These are phyloP conservation scores for Bubalus kerabau DNA, from an alignment of 2,113 vertebrate species.

Conservation along the genomic window DNA sequence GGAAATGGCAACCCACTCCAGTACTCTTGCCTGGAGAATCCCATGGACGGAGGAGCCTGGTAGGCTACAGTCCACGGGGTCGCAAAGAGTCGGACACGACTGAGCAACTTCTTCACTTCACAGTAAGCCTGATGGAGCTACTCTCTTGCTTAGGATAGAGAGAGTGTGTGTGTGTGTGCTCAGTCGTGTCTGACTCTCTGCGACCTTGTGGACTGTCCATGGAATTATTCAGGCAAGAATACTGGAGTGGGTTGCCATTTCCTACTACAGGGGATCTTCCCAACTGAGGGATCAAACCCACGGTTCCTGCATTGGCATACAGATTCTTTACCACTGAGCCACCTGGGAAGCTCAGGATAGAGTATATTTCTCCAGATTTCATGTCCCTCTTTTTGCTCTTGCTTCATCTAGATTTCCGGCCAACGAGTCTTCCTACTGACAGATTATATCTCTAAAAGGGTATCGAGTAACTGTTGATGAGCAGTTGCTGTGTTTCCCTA, in stretches of 20 bases:
- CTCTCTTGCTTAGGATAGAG: background rate
- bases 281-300: background rate
- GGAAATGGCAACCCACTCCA: too few species aligned
- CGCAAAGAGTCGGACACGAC: too few species aligned
- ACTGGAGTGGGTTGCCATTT: background rate
- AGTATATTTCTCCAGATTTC: background rate
- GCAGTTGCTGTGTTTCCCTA: conserved; percentile 34
- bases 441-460: background rate
- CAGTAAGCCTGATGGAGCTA: background rate
- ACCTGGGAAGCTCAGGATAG: background rate
- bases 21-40: too few species aligned
- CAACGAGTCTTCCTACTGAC: background rate
- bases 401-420: background rate
- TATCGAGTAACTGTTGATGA: conserved; percentile 8
- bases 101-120: background rate
- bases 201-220: background rate
- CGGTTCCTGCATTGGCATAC: background rate
- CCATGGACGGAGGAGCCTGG: too few species aligned
- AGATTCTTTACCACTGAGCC: background rate
- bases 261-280: background rate
- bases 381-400: background rate
- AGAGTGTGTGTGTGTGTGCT: background rate
- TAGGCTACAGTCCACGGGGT: too few species aligned
- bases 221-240: background rate
- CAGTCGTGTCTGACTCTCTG: background rate